These are phyloP conservation scores for Palythoa caribaeorum DNA, from an alignment of 92 coral and sea anemone genomes.

Conservation along the genomic window DNA sequence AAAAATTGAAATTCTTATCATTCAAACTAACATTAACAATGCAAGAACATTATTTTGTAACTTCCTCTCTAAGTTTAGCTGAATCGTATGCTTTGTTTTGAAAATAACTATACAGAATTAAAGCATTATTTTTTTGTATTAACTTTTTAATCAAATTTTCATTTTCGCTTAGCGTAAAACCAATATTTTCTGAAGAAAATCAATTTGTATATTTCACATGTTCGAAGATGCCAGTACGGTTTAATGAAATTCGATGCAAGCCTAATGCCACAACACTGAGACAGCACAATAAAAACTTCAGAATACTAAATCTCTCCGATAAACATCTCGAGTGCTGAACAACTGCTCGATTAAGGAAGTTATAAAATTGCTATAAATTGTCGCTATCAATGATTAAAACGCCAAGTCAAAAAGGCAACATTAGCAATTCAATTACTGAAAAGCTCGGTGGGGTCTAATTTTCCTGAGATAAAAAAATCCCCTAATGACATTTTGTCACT, in stretches of 20 bases:
- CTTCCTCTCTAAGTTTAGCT: too few species aligned
- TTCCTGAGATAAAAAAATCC: neutral
- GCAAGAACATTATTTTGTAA: too few species aligned
- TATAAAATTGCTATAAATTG: neutral
- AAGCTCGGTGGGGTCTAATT: conserved; percentile 11
- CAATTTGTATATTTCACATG: neutral
- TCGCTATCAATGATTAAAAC: neutral
- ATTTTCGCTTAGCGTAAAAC: neutral
- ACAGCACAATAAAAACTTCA: neutral
- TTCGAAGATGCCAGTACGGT: neutral
- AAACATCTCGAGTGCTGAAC: conserved; percentile 42
- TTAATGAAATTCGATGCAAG: neutral
- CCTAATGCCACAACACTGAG: neutral
- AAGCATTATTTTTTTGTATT: neutral
- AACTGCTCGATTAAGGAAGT: conserved; percentile 21
- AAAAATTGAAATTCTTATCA: too few species aligned
- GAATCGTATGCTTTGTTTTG: too few species aligned
- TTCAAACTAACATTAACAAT: too few species aligned
- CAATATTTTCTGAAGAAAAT: neutral
- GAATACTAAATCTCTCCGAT: conserved; percentile 18
- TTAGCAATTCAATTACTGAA: conserved; percentile 8
- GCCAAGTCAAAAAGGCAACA: neutral
- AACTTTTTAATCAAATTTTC: neutral
- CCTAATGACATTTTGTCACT: conserved; percentile 19
- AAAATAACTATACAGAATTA: too few species aligned